phyloP scores from a whole-genome alignment of 2,888 invertebrate genomes.

The Dolomedes plantarius region DNA sequence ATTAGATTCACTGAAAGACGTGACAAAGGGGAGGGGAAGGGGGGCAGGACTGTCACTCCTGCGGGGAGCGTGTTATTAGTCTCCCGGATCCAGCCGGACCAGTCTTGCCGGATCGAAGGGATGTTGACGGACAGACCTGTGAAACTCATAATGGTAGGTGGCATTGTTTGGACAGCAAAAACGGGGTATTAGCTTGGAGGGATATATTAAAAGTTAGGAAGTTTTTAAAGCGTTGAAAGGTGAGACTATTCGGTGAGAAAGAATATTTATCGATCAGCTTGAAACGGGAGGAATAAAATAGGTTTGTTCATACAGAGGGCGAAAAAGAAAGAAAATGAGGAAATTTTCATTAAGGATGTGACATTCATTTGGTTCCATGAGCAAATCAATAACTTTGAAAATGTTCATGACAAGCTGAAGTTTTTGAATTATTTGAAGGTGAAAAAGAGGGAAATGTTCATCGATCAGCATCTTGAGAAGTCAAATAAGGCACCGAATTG shows the following conservation, averaged over 20 bases:
- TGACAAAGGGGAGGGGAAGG: constrained; percentile 42
- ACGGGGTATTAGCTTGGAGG: neutral
- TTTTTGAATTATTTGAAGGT: too few species aligned
- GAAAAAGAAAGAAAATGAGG: too few species aligned
- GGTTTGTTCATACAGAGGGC: too few species aligned
- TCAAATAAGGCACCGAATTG: too few species aligned
- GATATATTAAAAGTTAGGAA: constrained; percentile 3
- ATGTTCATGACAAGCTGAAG: too few species aligned
- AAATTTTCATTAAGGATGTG: too few species aligned
- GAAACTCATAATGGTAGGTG: constrained; percentile 3
- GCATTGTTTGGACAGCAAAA: constrained; percentile 18
- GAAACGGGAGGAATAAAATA: too few species aligned
- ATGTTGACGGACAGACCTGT: constrained; percentile 4
- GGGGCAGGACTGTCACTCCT: neutral
- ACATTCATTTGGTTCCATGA: too few species aligned
- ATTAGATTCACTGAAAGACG: constrained; percentile 64
- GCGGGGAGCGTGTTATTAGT: constrained; percentile 12
- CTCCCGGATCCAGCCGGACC: neutral
- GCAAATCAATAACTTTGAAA: too few species aligned
- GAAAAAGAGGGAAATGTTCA: too few species aligned
- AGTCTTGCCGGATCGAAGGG: neutral
- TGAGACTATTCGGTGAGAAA: too few species aligned
- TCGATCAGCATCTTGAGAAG: too few species aligned
- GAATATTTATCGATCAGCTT: neutral
- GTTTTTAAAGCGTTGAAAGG: constrained; percentile 16